Base-by-base conservation (phyloP, 2,113 vertebrate species). In the Apus apus region DNA sequence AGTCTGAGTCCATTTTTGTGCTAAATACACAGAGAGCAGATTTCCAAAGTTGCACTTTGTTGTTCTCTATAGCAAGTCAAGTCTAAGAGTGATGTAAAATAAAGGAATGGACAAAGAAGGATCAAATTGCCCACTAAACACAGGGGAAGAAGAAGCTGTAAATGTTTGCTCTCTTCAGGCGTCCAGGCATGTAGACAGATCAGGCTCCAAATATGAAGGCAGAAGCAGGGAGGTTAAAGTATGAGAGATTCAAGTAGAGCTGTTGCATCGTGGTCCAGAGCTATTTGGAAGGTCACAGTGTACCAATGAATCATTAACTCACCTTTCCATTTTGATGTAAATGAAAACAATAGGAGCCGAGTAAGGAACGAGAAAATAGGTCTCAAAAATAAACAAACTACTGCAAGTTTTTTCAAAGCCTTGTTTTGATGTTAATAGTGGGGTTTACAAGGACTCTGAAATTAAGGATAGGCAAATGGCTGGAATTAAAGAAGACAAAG, bases 1-100 rank as follows among this genome's bases (percentile, higher is more conserved):
- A 99, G 96, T 99, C 99, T 53, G 99, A 99, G 96, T 99, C 99
- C 99, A 99, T 99, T 92, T 86, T 96, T 96, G 64, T 64, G 87
- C 80, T 94, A 96, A 96, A 79, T 86, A 78, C 89, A 90, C 36
- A 94, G 34, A 56, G 61, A 86, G 90, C 9, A 88, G 94, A 93
- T 70, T 89, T 72, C 84, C 79, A 38, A 90, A 97, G 73, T 64
- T 82, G 91, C 71, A 94, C 92, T 96, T 83, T 46, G 90, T 73
- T 94, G 94, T 73, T 78, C 94, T 91, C 92, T 94, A 95, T 11
- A 87, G 94, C 91, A 97, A 97, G 96, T 95, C 94, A 80, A 97
- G 85, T 67, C 97, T 97, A 94, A 87, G 53, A 91, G 94, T 96
- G 97, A 98, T 97, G 98, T 94, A 90, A 97, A 98, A 97, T 96